Conservation (phyloP, 2,113 vertebrate genomes). For the Mola mola region DNA sequence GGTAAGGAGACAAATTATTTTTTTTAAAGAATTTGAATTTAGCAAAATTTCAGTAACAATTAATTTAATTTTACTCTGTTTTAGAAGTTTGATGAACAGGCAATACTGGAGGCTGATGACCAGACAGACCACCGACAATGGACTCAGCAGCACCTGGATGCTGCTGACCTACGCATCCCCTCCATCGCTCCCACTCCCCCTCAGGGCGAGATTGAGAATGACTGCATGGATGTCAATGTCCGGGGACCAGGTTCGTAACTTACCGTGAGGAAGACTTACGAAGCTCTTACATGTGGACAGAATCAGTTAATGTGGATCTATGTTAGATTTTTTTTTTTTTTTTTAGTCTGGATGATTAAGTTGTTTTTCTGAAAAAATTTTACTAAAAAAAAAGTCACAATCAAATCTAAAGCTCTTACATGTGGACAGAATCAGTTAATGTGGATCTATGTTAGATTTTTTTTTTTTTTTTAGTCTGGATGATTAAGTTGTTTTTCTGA, state of each 20-base stretch:
- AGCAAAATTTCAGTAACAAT: not conserved
- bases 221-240: slow-evolving; percentile 97
- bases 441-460: not conserved
- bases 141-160: slow-evolving; percentile 98
- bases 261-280: not conserved
- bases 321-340: not conserved
- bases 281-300: not conserved
- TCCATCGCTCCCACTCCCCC: slow-evolving; percentile 95
- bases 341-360: not conserved
- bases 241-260: slow-evolving; percentile 89
- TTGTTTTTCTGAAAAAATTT: not conserved
- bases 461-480: not conserved
- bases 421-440: not conserved
- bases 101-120: slow-evolving; percentile 86
- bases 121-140: slow-evolving; percentile 96
- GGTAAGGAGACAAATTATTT: slow-evolving; percentile 78
- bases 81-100: slow-evolving; percentile 92
- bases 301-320: not conserved
- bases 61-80: not conserved
- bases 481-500: not conserved
- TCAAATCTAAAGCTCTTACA: not conserved
- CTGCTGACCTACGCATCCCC: slow-evolving; percentile 92
- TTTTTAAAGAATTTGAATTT: not conserved
- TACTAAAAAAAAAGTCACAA: no score
- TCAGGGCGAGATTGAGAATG: slow-evolving; percentile 93